Base-by-base conservation (phyloP, 2,888 invertebrate genomes). In the Pyrocoelia pectoralis region DNA sequence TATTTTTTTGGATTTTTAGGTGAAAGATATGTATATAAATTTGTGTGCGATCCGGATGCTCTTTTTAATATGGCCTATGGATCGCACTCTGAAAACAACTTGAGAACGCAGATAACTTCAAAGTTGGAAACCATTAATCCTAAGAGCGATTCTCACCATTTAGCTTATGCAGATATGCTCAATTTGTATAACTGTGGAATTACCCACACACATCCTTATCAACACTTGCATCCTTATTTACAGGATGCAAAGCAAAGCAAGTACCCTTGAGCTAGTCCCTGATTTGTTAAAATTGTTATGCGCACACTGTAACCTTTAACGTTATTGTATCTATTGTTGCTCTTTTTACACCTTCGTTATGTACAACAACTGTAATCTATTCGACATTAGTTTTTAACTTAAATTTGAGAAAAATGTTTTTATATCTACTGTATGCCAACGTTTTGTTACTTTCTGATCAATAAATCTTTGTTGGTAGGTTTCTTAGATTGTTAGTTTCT, bases 1-100 rank as follows among this genome's bases (percentile, higher is more conserved):
- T 10, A 41, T 12, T 3, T 4, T 38, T n/a, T n/a, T 33, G 43
- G 13, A 33, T 70, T 79, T 79, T 15, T 81, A 89, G 94, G 97
- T 0, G 97, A 97, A 79, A 88, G 97, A 74, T 97, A 97, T 83
- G 97, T 97, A 9, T 97, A 97, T 84, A 95, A 96, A 79, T 97
- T 97, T 79, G 96, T 97, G 1, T 97, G 97, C 81, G 96, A 97
- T 80, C 97, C 97, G 0, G 94, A 94, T 68, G 94, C 94, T 0
- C 82, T 95, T 1, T 94, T 95, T 83, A 93, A 90, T 75, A 92
- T 94, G 91, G 90, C 92, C 6, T 89, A 89, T 80, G 84, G 84
- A 1, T 74, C 79, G 2, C 78, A 73, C 46, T 74, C 75, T 17
- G 71, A 75, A 10, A 61, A 65, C 18, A 57, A 67, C 14, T 38